phyloP scores from a whole-genome alignment of 2,797 vertebrate genomes.

The Chrysocyon brachyurus region DNA sequence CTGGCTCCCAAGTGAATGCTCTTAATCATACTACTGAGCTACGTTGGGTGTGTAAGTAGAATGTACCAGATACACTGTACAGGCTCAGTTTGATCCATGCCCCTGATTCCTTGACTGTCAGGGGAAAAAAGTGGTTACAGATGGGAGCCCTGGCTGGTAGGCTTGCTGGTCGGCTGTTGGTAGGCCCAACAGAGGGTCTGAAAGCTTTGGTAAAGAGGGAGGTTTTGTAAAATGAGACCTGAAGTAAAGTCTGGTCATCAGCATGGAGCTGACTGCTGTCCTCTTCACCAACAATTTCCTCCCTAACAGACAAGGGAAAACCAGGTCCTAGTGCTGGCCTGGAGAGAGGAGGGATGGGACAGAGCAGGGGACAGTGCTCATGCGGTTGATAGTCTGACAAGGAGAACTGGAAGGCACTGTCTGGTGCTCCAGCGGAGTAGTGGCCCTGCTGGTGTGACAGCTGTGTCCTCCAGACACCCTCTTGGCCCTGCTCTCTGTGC shows the following conservation, averaged over 20 bases:
- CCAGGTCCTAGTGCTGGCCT: neutral
- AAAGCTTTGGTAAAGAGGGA: neutral
- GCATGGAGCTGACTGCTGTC: neutral
- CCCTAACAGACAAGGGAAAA: neutral
- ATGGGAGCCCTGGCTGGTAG: neutral
- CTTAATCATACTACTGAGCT: neutral
- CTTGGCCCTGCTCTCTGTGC: neutral
- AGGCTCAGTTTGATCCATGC: neutral
- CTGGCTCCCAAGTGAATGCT: neutral
- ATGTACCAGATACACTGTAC: fast-evolving
- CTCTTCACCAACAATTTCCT: neutral
- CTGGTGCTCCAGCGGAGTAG: fast-evolving
- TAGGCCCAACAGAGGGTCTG: neutral
- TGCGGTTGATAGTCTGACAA: fast-evolving
- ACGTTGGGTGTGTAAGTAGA: neutral
- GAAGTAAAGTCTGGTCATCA: neutral
- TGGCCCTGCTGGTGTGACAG: fast-evolving
- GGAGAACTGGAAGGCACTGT: fast-evolving
- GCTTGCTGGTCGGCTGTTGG: neutral
- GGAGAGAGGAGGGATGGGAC: neutral
- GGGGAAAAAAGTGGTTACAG: neutral
- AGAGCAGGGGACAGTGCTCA: neutral
- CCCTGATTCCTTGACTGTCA: neutral
- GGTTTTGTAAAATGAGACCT: neutral
- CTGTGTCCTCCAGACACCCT: neutral